Base-by-base conservation (phyloP, 2,797 vertebrate species). In the Sebastes itinus region DNA sequence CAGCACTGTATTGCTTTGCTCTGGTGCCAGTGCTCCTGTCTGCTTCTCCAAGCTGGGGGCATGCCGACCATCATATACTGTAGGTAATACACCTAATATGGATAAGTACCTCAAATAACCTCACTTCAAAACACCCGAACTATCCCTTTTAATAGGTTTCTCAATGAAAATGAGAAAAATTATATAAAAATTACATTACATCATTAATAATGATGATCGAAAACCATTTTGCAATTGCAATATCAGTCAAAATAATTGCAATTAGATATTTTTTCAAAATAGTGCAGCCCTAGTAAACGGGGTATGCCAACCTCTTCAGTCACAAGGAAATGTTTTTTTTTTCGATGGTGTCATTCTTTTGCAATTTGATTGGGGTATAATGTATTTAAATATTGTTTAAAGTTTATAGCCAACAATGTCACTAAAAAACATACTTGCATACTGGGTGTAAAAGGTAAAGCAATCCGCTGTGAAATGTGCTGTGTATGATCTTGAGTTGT, bases 41-140 rank as follows among this genome's bases (percentile, higher is more conserved):
- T 42, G 33, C 14, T 42, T 42, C 38, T 42, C 38, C 14, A 42
- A 16, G 38, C 38, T 42, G 38, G 38, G 38, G 38, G 13, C 14
- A 0, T 0, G 0, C 14, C 14, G 2, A 16, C 38, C 14, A 6
- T 42, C 14, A 0, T 42, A 0, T 46, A 46, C 42, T 46, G 16
- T 46, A 18, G 1, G 42, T 46, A 46, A 46, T 46, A 46, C 42
- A 46, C 16, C 42, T 46, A 46, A 0, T 46, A 46, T 46, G 42
- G 42, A 46, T 46, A 46, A 18, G 42, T 18, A 46, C 42, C 42
- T 46, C 42, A 46, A 18, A 46, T 18, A 46, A 46, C 16, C 42
- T 0, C 16, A 46, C 16, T 46, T 46, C 16, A 46, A 18, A 46
- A 46, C 1, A 46, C 16, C 42, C 16, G 0, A 46, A 46, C 16